These are phyloP conservation scores for Oceanodroma leucorhoa DNA, from an alignment of 2,797 vertebrate genomes.

Conservation along the genomic window DNA sequence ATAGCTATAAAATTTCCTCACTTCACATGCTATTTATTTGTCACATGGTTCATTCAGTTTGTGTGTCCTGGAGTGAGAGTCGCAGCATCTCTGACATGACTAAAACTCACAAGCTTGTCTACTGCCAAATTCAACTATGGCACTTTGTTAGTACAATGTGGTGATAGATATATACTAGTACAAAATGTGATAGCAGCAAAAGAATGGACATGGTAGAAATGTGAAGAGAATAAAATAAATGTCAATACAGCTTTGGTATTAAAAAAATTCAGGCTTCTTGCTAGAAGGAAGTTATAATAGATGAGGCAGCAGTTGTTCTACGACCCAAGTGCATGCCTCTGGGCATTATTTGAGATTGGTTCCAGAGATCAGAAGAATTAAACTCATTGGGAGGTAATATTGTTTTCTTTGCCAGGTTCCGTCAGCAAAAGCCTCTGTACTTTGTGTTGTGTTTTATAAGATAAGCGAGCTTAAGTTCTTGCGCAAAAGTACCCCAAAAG, in stretches of 20 bases:
- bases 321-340: not conserved
- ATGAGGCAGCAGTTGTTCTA: not conserved
- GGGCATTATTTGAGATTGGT: not conserved
- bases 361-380: not conserved
- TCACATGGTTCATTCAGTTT: accelerated
- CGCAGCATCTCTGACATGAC: not conserved
- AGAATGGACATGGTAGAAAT: not conserved
- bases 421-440: not conserved
- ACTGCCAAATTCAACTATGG: not conserved
- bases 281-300: not conserved
- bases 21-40: not conserved
- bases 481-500: not conserved
- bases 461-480: not conserved
- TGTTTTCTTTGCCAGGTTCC: not conserved
- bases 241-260: not conserved
- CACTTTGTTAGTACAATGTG: accelerated
- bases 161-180: not conserved
- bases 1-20: not conserved
- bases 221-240: not conserved
- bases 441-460: not conserved
- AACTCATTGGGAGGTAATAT: not conserved
- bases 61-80: not conserved
- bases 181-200: not conserved
- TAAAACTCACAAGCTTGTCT: not conserved
- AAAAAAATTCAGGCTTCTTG: not conserved